Conservation (phyloP, 2,797 vertebrate genomes). For the Sebastes flavidus region DNA sequence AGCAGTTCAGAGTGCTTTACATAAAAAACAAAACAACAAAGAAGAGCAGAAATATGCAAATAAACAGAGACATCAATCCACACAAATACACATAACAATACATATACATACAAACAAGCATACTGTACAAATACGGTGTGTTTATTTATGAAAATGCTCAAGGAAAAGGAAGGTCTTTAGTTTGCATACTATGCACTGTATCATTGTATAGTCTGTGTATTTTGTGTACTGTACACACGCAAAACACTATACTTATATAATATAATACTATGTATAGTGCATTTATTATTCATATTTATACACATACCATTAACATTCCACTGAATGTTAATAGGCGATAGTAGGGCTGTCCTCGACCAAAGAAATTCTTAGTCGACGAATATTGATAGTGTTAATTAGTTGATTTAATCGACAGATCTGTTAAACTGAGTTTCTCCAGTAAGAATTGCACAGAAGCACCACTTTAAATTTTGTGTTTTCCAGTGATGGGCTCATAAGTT, state of each 20-base stretch:
- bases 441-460: too few relatives aligned
- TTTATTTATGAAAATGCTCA: too few relatives aligned
- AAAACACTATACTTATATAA: background rate
- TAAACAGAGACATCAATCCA: background rate
- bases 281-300: background rate
- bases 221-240: background rate
- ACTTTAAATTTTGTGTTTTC: too few relatives aligned
- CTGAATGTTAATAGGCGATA: background rate
- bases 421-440: too few relatives aligned
- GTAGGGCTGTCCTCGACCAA: too few relatives aligned
- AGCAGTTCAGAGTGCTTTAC: background rate
- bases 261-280: background rate
- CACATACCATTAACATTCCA: background rate
- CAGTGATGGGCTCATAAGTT: too few relatives aligned
- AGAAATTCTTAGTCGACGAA: accelerated
- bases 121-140: too few relatives aligned
- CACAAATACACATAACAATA: background rate
- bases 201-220: background rate
- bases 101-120: too few relatives aligned
- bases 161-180: background rate
- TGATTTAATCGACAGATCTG: too few relatives aligned
- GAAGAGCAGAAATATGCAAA: background rate
- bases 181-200: background rate
- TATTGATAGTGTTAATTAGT: too few relatives aligned
- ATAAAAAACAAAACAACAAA: background rate